Base-by-base conservation (phyloP, 2,113 vertebrate species). In the Toxotes jaculatrix region DNA sequence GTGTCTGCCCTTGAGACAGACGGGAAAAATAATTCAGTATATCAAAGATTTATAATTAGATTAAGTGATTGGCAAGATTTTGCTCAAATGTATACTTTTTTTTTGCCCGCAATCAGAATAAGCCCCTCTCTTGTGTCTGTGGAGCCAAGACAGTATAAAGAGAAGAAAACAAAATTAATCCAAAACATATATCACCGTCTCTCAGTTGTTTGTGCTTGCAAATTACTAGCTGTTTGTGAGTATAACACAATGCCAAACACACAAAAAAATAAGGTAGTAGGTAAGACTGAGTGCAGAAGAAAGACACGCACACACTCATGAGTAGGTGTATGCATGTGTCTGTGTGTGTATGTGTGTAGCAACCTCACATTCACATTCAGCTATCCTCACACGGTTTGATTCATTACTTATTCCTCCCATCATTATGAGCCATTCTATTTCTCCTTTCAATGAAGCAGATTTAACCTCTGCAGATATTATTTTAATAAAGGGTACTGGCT, bases 401-500 rank as follows among this genome's bases (percentile, higher is more conserved):
- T 92, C 84, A 87, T 93, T 88, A 88, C 86, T 90, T 81, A 92
- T 83, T 90, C 68, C 80, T 80, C 69, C 80, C 73, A 72, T 88
- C 82, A 89, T 90, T 79, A 88, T 62, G 23, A 68, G 77, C 63
- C 70, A 80, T 89, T 93, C 88, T 92, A 93, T 93, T 83, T 82
- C 74, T 82, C 79, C 81, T 87, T 90, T 93, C 80, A 92, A 59
- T 93, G 75, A 88, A 74, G 77, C 83, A 74, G 61, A 70, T 91
- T 91, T 87, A 90, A 91, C 89, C 83, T 89, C 85, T 63, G 60
- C 79, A 89, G 91, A 91, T 91, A 94, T 95, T 92, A 92, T 92
- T 93, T 93, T 93, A 93, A 94, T 93, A 94, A 92, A 93, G 87
- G 84, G 85, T 83, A 83, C 88, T 87, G 87, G 89, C 89, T 78